Evolutionary conservation across 2,797 vertebrate species (phyloP), one percentile per base, ranked within the genome.

Genomic region (Hoplostethus mediterraneus): DNA sequence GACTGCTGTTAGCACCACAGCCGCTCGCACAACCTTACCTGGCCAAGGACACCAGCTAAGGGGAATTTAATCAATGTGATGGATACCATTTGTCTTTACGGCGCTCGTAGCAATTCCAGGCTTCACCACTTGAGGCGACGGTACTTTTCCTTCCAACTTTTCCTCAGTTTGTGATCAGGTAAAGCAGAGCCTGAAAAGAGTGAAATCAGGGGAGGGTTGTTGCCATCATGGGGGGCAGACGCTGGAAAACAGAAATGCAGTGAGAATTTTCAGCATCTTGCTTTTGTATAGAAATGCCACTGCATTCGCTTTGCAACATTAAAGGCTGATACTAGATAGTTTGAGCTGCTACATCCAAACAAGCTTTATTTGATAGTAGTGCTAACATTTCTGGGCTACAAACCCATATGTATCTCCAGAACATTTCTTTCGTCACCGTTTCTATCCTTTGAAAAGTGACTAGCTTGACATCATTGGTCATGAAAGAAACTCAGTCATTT

Each of bases 1-100:
- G 75, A 73, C 73, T 64, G 67, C 67, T 80, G 88, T 89, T 85
- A 80, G 76, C 68, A 54, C 81, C 75, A 60, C 66, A 74, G 69
- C 72, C 66, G 40, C 51, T 84, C 82, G 74, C 75, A 84, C 76
- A 77, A 74, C 78, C 81, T 68, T 74, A 73, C 68, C 83, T 73
- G 60, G 66, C 82, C 83, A 86, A 90, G 80, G 86, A 89, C 84
- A 79, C 77, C 73, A 69, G 76, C 68, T 81, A 83, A 88, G 81
- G 84, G 69, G 59, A 87, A 65, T 87, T 88, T 67, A 85, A 89
- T 89, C 88, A 88, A 77, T 65, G 71, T 81, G 79, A 89, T 87
- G 76, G 80, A 85, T 79, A 84, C 80, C 82, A 73, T 89, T 90
- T 85, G 77, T 85, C 79, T 85, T 78, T 65, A 38, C 69, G 62